Percentiles rank a stretch among this genome's conserved stretches.
Conservation (phyloP, 30 jellyfish, hydroid and myxozoan genomes). For the Hydractinia symbiolongicarpus region DNA sequence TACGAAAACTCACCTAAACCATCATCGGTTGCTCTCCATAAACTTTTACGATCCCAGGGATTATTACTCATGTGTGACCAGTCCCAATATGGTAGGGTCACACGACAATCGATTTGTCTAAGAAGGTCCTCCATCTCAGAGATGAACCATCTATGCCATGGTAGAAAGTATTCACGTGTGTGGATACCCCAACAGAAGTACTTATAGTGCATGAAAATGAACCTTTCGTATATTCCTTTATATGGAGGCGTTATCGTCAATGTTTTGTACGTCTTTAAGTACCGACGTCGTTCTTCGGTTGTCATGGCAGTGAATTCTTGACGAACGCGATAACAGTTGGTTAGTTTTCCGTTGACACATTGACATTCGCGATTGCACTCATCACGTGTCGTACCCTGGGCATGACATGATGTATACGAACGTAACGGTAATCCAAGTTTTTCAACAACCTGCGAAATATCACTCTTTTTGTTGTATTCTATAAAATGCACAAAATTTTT, state of each 20-base stretch:
- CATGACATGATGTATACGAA: conserved; percentile 1
- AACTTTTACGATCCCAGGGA: conserved; percentile 61
- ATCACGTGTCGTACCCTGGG: conserved; percentile 35
- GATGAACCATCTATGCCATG: conserved; percentile 92
- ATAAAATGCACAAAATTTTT: neutral
- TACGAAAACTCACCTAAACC: conserved; percentile 41
- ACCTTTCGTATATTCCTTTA: conserved; percentile 60
- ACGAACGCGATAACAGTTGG: conserved; percentile 70
- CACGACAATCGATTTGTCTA: conserved; percentile 76
- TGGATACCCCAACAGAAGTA: conserved; percentile 95
- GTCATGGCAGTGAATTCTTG: conserved; percentile 92
- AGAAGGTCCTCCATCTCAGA: conserved; percentile 65
- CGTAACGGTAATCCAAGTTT: neutral
- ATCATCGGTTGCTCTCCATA: conserved; percentile 49
- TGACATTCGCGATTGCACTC: conserved; percentile 77
- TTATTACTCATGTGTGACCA: conserved; percentile 65
- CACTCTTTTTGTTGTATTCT: neutral
- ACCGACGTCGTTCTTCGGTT: conserved; percentile 48
- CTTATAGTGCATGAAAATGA: conserved; percentile 70
- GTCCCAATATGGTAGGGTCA: conserved; percentile 88
- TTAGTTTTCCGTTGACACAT: conserved; percentile 49
- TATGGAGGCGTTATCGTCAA: conserved; percentile 57
- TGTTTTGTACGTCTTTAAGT: conserved; percentile 53
- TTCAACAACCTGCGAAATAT: neutral
- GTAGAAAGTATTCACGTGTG: conserved; percentile 46